Conservation (phyloP, 37 sponge, comb jelly and placozoan genomes). For the Spongia lamella region DNA sequence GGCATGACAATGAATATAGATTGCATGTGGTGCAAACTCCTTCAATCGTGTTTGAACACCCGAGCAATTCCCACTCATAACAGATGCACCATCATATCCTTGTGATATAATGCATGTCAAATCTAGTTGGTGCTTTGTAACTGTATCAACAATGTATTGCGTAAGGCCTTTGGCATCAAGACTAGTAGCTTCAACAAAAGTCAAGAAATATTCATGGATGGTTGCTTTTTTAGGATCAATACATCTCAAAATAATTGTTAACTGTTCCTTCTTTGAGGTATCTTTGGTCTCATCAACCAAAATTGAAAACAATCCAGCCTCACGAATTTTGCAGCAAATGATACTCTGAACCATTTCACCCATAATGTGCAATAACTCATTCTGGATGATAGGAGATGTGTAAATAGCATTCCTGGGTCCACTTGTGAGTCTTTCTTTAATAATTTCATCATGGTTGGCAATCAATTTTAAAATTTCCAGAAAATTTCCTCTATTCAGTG, state of each 20-base stretch:
- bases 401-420: conserved; percentile 61
- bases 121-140: conserved; percentile 14
- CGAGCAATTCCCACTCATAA: conserved; percentile 39
- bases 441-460: conserved; percentile 61
- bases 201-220: conserved; percentile 24
- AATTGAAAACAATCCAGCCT: conserved; percentile 29
- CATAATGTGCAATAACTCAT: conserved; percentile 28
- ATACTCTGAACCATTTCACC: conserved; percentile 4
- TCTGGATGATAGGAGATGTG: conserved; percentile 47
- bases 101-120: conserved; percentile 14
- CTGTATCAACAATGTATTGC: conserved; percentile 10
- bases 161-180: conserved; percentile 27
- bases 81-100: conserved; percentile 43
- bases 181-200: not conserved
- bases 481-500: conserved; percentile 26
- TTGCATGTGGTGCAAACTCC: conserved; percentile 31
- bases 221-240: conserved; percentile 18
- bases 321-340: not conserved
- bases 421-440: conserved; percentile 20
- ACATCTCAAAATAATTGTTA: conserved; percentile 24
- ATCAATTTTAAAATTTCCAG: conserved; percentile 24
- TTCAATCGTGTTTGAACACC: conserved; percentile 26
- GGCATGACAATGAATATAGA: conserved; percentile 32
- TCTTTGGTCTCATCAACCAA: conserved; percentile 33
- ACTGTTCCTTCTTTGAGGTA: conserved; percentile 20